Base-by-base conservation (phyloP, 2,888 invertebrate species). In the Heterodera filipjevi region DNA sequence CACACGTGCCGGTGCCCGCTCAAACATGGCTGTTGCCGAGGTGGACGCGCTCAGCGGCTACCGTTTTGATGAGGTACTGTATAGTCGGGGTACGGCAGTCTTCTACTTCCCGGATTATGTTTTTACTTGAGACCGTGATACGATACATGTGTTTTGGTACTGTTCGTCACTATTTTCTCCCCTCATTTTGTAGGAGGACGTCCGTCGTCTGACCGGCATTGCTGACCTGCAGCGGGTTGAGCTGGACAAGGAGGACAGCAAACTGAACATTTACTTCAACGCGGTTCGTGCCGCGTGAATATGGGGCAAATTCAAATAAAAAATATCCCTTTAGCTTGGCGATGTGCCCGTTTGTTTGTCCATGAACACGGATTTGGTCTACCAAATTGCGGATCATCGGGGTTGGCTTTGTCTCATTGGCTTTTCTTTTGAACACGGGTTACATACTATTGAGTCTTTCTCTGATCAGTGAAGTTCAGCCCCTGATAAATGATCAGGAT, bases 361-460 rank as follows among this genome's bases (percentile, higher is more conserved):
- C 5, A 92, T 96, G 66, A 93, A 93, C 12, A 94, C 94, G 12
- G 93, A 93, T 86, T 92, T 94, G 85, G 93, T 93, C 0, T 93
- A 94, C 89, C 93, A 94, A 88, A 94, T 95, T 19, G 94, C 95
- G 5, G 92, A 93, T 76, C 95, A 59, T 30, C 30, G 46, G n/a
- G 39, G 33, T 39, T 49, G 12, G n/a, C 32, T 72, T 12, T 19
- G 32, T 72, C 35, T 19, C n/a, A n/a, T n/a, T n/a, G n/a, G n/a
- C n/a, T n/a, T n/a, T n/a, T n/a, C n/a, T n/a, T n/a, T n/a, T n/a
- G n/a, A n/a, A n/a, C n/a, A n/a, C n/a, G n/a, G n/a, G n/a, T n/a
- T n/a, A n/a, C n/a, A n/a, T n/a, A n/a, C n/a, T n/a, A n/a, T n/a
- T n/a, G n/a, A n/a, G n/a, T n/a, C n/a, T n/a, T n/a, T n/a, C n/a